These are phyloP conservation scores for Drymonia ruficornis DNA, from an alignment of 2,888 invertebrate genomes.

Conservation along the genomic window DNA sequence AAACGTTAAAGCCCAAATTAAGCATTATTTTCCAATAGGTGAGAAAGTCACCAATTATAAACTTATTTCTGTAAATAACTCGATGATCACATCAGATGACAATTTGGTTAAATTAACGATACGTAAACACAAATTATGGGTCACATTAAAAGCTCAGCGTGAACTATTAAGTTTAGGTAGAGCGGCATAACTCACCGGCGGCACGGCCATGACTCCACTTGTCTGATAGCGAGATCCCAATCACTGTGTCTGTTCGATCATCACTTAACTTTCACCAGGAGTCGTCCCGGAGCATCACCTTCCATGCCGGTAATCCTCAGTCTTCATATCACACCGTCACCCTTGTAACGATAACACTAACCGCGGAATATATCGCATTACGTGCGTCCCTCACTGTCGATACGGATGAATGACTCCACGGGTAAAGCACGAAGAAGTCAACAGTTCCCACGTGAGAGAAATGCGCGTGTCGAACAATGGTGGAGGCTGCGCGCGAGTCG, in stretches of 20 bases:
- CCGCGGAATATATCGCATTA: constrained; percentile 48
- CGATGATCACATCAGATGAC: too few relatives aligned
- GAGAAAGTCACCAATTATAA: too few relatives aligned
- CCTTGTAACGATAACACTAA: constrained; percentile 46
- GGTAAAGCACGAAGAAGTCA: constrained; percentile 72
- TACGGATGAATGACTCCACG: constrained; percentile 58
- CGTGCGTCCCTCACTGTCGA: constrained; percentile 62
- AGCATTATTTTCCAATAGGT: not conserved
- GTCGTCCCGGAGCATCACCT: constrained; percentile 52
- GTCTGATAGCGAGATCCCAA: constrained; percentile 59
- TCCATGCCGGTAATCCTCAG: constrained; percentile 59
- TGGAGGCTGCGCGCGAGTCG: constrained; percentile 80
- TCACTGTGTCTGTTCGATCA: constrained; percentile 70
- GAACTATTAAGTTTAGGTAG: constrained; percentile 16
- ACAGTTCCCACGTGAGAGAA: constrained; percentile 81
- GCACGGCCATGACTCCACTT: constrained; percentile 68
- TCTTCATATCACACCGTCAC: constrained; percentile 58
- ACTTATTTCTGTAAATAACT: not conserved
- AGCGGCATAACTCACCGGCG: constrained; percentile 62
- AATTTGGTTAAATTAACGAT: too few relatives aligned
- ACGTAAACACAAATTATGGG: too few relatives aligned
- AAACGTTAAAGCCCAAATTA: too few relatives aligned
- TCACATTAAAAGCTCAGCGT: constrained; percentile 15
- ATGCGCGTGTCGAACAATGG: constrained; percentile 72
- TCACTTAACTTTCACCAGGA: constrained; percentile 75